These are phyloP conservation scores for Siniperca scherzeri DNA, from an alignment of 2,797 vertebrate species.

Conservation along the genomic window DNA sequence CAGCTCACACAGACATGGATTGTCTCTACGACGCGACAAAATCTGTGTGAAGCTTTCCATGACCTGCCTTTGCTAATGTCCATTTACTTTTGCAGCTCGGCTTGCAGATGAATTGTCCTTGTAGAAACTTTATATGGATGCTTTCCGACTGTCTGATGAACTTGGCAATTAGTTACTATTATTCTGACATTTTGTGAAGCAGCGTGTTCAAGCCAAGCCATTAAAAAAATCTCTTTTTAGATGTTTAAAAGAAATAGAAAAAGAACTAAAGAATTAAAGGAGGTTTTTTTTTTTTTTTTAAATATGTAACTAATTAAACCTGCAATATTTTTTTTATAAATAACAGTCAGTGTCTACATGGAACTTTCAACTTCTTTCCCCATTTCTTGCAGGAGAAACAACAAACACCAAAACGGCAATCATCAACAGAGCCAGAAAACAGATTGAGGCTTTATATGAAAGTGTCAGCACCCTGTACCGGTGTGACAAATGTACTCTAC, in stretches of 20 bases:
- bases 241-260: neutral
- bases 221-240: neutral
- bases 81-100: neutral
- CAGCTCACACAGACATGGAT: conserved; percentile 27
- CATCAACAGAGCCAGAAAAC: conserved; percentile 28
- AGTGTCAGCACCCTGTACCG: conserved; percentile 53
- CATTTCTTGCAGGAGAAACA: conserved; percentile 11
- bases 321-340: neutral
- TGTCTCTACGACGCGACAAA: conserved; percentile 10
- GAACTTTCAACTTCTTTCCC: neutral
- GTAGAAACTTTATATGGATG: neutral
- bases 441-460: conserved; percentile 24
- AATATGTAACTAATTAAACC: neutral
- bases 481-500: conserved; percentile 73
- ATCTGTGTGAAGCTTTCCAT: conserved; percentile 15
- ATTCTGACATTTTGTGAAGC: neutral
- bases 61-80: conserved; percentile 11
- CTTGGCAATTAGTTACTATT: neutral
- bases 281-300: neutral
- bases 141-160: neutral
- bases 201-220: neutral
- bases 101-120: neutral
- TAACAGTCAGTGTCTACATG: neutral
- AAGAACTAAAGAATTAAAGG: neutral
- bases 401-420: neutral